A percentile compares a stretch with the other conserved stretches of the same genome.
These are phyloP conservation scores for Endotricha flammealis DNA, from an alignment of 2,888 invertebrate species.

Conservation along the genomic window DNA sequence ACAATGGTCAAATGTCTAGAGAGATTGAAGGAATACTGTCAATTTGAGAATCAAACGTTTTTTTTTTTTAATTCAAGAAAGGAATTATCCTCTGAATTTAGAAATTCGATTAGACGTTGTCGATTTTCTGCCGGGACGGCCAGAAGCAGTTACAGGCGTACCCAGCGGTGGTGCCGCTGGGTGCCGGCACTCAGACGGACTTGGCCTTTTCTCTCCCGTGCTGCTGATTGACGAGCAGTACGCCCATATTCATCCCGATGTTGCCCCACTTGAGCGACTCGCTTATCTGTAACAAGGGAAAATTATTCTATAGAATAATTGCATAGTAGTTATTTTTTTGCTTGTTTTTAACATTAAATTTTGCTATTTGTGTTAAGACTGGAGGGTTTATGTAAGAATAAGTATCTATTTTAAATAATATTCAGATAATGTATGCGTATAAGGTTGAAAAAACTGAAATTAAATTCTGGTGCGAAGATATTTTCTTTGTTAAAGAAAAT, in stretches of 20 bases:
- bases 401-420: no score
- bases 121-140: constrained; percentile 50
- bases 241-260: constrained; percentile 83
- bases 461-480: no score
- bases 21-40: constrained; percentile 26
- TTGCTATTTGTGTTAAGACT: no score
- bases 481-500: no score
- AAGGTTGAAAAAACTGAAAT: no score
- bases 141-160: constrained; percentile 63
- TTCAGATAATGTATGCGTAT: no score
- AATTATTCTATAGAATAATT: no score
- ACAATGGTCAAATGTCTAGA: no score
- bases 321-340: background rate
- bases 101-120: constrained; percentile 48
- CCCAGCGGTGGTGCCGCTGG: constrained; percentile 60
- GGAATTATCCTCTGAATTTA: constrained; percentile 28
- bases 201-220: constrained; percentile 59
- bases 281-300: constrained; percentile 80
- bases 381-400: no score
- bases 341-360: background rate
- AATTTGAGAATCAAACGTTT: constrained; percentile 22
- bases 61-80: constrained; percentile 35
- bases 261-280: constrained; percentile 85
- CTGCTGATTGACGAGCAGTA: constrained; percentile 79
- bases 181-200: constrained; percentile 61